Evolutionary conservation across 2,113 vertebrate species (phyloP).

Genomic region (Falco punctatus): DNA sequence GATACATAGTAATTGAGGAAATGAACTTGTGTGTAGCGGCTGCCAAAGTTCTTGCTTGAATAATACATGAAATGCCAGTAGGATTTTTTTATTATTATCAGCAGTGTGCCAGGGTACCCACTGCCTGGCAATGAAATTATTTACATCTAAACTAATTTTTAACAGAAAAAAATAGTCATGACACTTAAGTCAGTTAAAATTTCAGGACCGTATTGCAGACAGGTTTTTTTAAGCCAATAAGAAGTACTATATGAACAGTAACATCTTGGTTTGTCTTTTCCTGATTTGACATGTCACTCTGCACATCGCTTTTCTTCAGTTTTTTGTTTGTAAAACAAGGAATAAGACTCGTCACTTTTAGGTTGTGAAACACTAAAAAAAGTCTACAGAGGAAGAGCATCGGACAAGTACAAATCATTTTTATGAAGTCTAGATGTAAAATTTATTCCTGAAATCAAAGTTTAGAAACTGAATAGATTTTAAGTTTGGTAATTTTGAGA

Average conservation of each 20-base stretch:
- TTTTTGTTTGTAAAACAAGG: not conserved
- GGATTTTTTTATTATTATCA: not conserved
- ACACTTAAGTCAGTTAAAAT: not conserved
- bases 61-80: not conserved
- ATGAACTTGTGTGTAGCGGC: not conserved
- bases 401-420: not conserved
- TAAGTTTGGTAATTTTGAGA: not conserved
- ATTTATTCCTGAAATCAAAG: not conserved
- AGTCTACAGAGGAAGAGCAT: not conserved
- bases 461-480: not conserved
- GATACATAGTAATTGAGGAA: not conserved
- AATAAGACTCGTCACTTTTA: not conserved
- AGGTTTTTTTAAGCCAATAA: not conserved
- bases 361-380: not conserved
- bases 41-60: not conserved
- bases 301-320: not conserved
- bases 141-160: not conserved
- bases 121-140: not conserved
- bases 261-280: not conserved
- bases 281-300: not conserved
- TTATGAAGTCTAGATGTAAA: not conserved
- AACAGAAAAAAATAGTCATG: not conserved
- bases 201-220: not conserved
- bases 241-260: not conserved
- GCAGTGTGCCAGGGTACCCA: not conserved